These are phyloP conservation scores for Probaryconus sp. DNA, from an alignment of 1,140 invertebrate species.

Conservation along the genomic window DNA sequence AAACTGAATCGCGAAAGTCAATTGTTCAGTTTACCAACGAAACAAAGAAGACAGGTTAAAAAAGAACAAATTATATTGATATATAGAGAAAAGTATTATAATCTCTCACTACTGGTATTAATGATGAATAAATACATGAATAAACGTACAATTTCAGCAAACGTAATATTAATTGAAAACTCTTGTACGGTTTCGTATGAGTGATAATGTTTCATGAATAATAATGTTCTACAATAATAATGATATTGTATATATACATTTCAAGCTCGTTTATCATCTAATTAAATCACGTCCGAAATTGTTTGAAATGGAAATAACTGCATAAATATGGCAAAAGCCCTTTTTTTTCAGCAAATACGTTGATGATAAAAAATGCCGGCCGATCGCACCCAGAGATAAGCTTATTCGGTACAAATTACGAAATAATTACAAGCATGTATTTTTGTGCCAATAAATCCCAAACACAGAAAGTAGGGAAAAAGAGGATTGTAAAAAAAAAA, in stretches of 20 bases:
- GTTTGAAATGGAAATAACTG: conserved; percentile 32
- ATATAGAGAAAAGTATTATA: no score
- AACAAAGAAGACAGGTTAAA: no score
- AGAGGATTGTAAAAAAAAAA: conserved; percentile 31
- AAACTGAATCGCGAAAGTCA: no score
- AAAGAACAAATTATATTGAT: no score
- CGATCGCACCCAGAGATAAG: conserved; percentile 24
- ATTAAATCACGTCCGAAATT: conserved; percentile 19
- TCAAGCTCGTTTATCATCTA: conserved; percentile 13
- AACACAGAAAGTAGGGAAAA: conserved; percentile 30
- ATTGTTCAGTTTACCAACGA: no score
- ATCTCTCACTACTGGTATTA: no score
- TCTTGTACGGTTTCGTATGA: no score
- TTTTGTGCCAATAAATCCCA: conserved; percentile 41
- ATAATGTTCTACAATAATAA: no score
- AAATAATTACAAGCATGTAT: conserved; percentile 49
- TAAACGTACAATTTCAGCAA: no score
- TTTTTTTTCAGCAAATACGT: conserved; percentile 19
- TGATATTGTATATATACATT: conserved; percentile 6
- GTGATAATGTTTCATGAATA: no score
- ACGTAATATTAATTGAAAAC: no score
- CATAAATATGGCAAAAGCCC: not conserved
- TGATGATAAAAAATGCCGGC: conserved; percentile 11
- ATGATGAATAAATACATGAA: no score
- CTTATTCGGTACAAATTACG: conserved; percentile 36